Evolutionary conservation across 1,140 invertebrate genomes (phyloP).

Genomic region (Drosophila bipectinata): DNA sequence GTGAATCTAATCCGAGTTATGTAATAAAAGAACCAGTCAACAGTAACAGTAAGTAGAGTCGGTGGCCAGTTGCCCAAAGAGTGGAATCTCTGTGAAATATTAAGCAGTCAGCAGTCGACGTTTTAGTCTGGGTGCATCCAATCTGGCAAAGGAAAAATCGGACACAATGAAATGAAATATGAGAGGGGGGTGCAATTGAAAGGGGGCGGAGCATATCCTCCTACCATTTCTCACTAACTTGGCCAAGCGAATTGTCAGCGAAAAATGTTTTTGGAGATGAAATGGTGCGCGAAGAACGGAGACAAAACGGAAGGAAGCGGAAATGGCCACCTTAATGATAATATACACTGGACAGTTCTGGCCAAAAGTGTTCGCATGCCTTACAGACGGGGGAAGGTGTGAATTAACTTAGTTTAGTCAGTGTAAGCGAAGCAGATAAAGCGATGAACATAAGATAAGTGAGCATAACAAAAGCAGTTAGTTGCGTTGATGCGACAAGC

Average conservation of each 20-base stretch:
- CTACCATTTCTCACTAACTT: constrained; percentile 16
- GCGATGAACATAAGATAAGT: constrained; percentile 40
- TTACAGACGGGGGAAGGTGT: not conserved
- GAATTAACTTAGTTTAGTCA: constrained; percentile 2
- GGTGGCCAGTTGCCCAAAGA: constrained; percentile 10
- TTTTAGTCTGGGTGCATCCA: constrained; percentile 30
- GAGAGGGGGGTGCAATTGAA: constrained; percentile 5
- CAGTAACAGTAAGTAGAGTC: constrained; percentile 8
- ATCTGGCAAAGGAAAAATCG: constrained; percentile 36
- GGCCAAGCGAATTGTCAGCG: constrained; percentile 59
- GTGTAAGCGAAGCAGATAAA: constrained; percentile 12
- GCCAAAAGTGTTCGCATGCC: no score
- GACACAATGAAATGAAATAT: constrained; percentile 69
- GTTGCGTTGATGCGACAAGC: constrained; percentile 37
- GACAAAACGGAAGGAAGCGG: constrained; percentile 21
- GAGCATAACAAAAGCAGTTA: constrained; percentile 34
- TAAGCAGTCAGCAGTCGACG: constrained; percentile 53
- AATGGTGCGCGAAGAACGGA: constrained; percentile 17
- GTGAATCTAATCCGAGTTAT: constrained; percentile 61
- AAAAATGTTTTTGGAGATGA: constrained; percentile 63
- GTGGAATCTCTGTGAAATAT: constrained; percentile 51
- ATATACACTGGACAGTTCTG: constrained; percentile 31
- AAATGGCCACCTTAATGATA: constrained; percentile 41
- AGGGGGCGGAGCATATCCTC: not conserved
- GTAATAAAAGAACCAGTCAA: constrained; percentile 67